These are phyloP conservation scores for Neolamprologus longior DNA, from an alignment of 2,113 vertebrate genomes.

Conservation along the genomic window DNA sequence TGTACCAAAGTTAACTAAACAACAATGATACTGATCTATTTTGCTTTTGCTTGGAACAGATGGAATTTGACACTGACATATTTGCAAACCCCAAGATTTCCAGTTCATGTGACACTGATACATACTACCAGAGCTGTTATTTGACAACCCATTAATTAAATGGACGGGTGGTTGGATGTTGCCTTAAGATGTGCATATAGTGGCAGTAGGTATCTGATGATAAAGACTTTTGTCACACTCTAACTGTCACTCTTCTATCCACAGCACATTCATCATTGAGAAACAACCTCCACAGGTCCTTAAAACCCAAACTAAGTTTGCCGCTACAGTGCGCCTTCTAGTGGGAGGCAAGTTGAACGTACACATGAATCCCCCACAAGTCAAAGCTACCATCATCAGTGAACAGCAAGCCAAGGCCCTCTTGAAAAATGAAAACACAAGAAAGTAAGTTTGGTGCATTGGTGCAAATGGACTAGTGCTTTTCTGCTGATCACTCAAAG, in stretches of 20 bases:
- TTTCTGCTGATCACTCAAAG: neutral
- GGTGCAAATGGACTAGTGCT: neutral
- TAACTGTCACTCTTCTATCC: neutral
- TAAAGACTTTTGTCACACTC: neutral
- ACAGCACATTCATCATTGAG: slow-evolving; percentile 97
- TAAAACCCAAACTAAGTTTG: slow-evolving; percentile 97
- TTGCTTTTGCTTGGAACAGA: neutral
- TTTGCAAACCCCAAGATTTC: neutral
- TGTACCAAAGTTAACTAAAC: neutral
- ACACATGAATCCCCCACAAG: slow-evolving; percentile 97
- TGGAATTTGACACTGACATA: neutral
- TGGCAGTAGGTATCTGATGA: neutral
- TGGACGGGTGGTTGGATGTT: neutral
- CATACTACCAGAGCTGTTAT: neutral
- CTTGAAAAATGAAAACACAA: slow-evolving; percentile 86
- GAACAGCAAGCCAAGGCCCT: slow-evolving; percentile 91
- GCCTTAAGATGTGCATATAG: neutral
- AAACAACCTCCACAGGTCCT: slow-evolving; percentile 97
- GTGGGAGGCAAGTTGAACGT: slow-evolving; percentile 96
- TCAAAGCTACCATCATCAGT: slow-evolving; percentile 97
- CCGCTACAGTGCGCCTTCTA: slow-evolving; percentile 89
- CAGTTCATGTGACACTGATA: neutral
- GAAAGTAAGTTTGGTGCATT: slow-evolving; percentile 73
- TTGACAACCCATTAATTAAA: neutral
- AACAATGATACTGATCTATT: neutral